A percentile compares a stretch with the other conserved stretches of the same genome.
These are phyloP conservation scores for Mormyrus hasselquistii DNA, from an alignment of 2,797 vertebrate genomes.

Conservation along the genomic window DNA sequence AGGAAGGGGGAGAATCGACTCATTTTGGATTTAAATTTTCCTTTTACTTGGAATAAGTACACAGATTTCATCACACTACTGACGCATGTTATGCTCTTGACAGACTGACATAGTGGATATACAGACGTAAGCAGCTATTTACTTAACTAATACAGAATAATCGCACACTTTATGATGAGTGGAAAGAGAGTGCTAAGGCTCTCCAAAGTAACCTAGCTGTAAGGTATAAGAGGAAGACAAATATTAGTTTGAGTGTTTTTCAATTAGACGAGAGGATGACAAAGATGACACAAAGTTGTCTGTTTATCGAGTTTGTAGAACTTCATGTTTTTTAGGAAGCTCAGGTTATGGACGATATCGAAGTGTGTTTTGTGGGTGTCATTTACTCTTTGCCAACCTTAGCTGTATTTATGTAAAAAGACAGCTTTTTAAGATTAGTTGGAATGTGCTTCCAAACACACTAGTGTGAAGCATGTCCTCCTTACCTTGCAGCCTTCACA, in stretches of 20 bases:
- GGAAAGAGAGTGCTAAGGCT: neutral
- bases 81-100: neutral
- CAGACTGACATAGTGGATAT: neutral
- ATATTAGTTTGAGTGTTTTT: neutral
- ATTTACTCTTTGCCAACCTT: neutral
- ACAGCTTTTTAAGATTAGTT: neutral
- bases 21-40: neutral
- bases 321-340: neutral
- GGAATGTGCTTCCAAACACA: neutral
- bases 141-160: conserved; percentile 4
- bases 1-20: neutral
- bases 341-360: neutral
- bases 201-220: neutral
- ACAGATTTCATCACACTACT: neutral
- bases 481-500: conserved; percentile 98
- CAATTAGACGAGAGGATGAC: neutral
- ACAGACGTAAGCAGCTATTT: neutral
- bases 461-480: neutral
- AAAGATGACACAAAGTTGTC: neutral
- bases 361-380: neutral
- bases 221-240: neutral
- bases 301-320: neutral
- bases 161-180: neutral
- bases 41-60: neutral
- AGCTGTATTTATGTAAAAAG: neutral